A percentile compares a stretch with the other conserved stretches of the same genome.
Evolutionary conservation across 2,888 invertebrate genomes (phyloP).

Genomic region (Phyllotreta striolata): DNA sequence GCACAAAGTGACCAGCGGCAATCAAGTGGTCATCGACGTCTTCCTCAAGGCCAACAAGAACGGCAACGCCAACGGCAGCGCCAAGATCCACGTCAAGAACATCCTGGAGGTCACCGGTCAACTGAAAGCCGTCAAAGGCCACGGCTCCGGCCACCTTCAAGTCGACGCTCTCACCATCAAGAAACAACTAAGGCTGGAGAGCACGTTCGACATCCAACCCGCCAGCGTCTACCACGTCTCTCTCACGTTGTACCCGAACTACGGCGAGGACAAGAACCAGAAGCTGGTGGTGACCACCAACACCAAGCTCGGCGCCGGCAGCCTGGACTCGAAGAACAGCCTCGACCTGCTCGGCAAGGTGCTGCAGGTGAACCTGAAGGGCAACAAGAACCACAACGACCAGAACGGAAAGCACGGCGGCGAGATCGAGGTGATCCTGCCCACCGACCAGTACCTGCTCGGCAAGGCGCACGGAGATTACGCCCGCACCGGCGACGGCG

Average conservation of each 20-base stretch:
- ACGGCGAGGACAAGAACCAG: constrained; percentile 73
- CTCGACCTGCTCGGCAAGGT: constrained; percentile 64
- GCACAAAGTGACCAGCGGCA: constrained; percentile 64
- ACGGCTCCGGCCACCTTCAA: constrained; percentile 68
- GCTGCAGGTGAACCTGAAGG: constrained; percentile 62
- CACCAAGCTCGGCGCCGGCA: constrained; percentile 64
- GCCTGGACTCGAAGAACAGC: constrained; percentile 67
- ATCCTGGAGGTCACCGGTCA: constrained; percentile 70
- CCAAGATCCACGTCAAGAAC: constrained; percentile 70
- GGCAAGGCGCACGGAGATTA: constrained; percentile 57
- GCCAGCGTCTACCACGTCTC: constrained; percentile 69
- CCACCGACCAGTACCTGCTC: constrained; percentile 62
- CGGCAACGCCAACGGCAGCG: constrained; percentile 61
- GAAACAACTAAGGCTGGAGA: constrained; percentile 69
- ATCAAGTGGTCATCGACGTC: constrained; percentile 64
- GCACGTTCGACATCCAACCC: constrained; percentile 69
- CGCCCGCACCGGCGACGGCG: constrained; percentile 48
- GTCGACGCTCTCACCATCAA: constrained; percentile 68
- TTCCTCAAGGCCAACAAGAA: constrained; percentile 63
- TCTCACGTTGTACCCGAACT: constrained; percentile 72
- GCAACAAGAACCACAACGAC: constrained; percentile 59
- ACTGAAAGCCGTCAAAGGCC: constrained; percentile 70
- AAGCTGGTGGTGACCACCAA: constrained; percentile 72
- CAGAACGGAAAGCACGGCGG: constrained; percentile 61
- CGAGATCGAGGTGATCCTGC: constrained; percentile 64